Percentiles rank a stretch among this genome's conserved stretches.
Evolutionary conservation across 2,888 invertebrate species (phyloP).

Genomic region (Mallateleia sp.): DNA sequence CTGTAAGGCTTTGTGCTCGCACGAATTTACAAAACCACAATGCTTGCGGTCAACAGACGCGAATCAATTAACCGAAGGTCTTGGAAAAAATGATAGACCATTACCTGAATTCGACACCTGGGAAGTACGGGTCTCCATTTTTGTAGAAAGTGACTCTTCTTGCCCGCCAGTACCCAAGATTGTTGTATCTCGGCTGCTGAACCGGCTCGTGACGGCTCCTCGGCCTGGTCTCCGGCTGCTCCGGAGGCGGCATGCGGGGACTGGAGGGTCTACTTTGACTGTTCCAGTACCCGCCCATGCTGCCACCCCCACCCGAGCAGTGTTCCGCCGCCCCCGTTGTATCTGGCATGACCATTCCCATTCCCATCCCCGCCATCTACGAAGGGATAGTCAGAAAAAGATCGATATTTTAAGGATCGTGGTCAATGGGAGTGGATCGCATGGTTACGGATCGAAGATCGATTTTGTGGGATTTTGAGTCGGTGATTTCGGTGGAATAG

Average conservation of each 20-base stretch:
- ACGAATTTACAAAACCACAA: conserved; percentile 17
- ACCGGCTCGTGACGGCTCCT: conserved; percentile 91
- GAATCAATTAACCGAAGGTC: conserved; percentile 53
- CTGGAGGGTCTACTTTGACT: conserved; percentile 90
- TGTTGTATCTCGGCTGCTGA: conserved; percentile 91
- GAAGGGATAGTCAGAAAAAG: conserved; percentile 55
- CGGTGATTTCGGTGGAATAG: not conserved
- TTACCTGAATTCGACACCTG: conserved; percentile 95
- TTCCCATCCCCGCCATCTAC: conserved; percentile 79
- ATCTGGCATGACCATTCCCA: conserved; percentile 85
- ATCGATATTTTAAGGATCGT: conserved; percentile 63
- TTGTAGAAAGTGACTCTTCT: conserved; percentile 97
- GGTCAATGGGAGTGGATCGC: conserved; percentile 27
- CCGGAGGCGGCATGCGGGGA: conserved; percentile 91
- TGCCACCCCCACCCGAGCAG: conserved; percentile 84
- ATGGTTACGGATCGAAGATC: not conserved
- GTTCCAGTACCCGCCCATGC: conserved; percentile 90
- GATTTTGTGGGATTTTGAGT: not conserved
- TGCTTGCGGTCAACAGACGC: conserved; percentile 46
- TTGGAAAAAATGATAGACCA: not conserved
- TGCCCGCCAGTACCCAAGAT: conserved; percentile 96
- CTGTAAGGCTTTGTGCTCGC: not conserved
- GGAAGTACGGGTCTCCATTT: conserved; percentile 98
- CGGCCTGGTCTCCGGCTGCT: conserved; percentile 90
- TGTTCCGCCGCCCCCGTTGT: conserved; percentile 84